phyloP scores from a whole-genome alignment of 2,113 vertebrate genomes.

The crab-eating macaque (Macaca fascicularis) region DNA sequence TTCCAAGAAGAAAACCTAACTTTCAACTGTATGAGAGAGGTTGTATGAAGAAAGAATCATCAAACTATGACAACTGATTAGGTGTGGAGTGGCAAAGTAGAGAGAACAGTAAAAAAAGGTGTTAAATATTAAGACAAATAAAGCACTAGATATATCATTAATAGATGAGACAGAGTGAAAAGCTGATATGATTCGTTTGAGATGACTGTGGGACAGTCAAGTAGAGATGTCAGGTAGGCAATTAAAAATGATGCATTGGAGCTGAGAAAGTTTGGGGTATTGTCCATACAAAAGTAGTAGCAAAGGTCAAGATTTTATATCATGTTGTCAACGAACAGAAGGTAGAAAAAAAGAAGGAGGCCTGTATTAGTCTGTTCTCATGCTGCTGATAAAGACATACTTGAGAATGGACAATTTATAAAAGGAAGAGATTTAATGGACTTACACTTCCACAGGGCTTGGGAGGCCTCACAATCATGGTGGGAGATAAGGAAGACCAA shows the following conservation, averaged over 20 bases:
- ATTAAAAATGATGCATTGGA: not conserved
- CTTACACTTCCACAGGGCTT: too few relatives aligned
- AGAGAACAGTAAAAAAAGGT: not conserved
- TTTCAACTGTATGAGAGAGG: not conserved
- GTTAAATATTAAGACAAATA: not conserved
- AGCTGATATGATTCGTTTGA: not conserved
- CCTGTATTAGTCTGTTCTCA: too few relatives aligned
- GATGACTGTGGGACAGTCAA: not conserved
- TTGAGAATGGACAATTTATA: too few relatives aligned
- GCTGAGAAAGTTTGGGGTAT: not conserved
- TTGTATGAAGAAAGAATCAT: not conserved
- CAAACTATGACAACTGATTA: not conserved
- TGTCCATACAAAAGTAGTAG: not conserved
- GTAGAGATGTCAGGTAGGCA: not conserved
- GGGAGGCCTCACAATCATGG: too few relatives aligned
- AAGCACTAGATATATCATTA: not conserved
- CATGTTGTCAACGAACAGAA: not conserved
- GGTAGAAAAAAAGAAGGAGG: not conserved
- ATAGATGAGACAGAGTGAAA: not conserved
- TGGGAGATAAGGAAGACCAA: too few relatives aligned
- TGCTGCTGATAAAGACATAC: too few relatives aligned
- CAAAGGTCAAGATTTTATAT: not conserved
- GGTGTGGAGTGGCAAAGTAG: not conserved
- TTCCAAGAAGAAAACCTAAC: not conserved
- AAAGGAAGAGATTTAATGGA: too few relatives aligned